phyloP scores from a whole-genome alignment of 2,888 invertebrate genomes.

The Lymantria monacha region DNA sequence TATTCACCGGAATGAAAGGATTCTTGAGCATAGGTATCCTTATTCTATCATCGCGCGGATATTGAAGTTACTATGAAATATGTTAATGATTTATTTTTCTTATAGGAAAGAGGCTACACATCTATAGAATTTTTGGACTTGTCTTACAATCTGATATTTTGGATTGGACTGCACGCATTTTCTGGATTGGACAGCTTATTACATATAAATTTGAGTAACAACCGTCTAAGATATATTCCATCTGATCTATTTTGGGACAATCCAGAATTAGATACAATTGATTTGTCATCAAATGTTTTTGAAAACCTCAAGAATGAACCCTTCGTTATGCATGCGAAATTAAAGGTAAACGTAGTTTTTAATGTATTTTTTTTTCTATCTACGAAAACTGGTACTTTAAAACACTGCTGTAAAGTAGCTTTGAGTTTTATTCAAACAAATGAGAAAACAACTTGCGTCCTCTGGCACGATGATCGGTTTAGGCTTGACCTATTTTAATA shows the following conservation, averaged over 20 bases:
- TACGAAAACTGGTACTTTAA: no score
- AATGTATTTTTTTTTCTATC: neutral
- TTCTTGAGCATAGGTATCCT: no score
- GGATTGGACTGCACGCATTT: constrained; percentile 84
- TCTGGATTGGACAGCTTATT: constrained; percentile 71
- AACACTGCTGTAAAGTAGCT: no score
- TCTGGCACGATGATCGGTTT: no score
- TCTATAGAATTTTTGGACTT: constrained; percentile 75
- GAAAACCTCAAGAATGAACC: constrained; percentile 79
- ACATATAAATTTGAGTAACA: constrained; percentile 83
- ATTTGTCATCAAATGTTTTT: constrained; percentile 84
- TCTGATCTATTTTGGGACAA: constrained; percentile 82
- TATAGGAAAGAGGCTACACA: constrained; percentile 74
- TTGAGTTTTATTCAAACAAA: no score
- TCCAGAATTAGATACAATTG: constrained; percentile 73
- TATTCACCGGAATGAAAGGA: no score
- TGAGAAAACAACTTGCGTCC: no score
- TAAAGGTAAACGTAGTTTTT: constrained; percentile 75
- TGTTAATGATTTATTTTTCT: no score
- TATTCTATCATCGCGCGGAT: no score
- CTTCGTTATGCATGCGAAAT: constrained; percentile 76
- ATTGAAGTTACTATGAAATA: no score
- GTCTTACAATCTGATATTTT: constrained; percentile 84
- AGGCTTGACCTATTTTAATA: no score
- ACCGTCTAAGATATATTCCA: constrained; percentile 81